Evolutionary conservation across 2,113 vertebrate genomes (phyloP).

Genomic region (Silurus glanis): DNA sequence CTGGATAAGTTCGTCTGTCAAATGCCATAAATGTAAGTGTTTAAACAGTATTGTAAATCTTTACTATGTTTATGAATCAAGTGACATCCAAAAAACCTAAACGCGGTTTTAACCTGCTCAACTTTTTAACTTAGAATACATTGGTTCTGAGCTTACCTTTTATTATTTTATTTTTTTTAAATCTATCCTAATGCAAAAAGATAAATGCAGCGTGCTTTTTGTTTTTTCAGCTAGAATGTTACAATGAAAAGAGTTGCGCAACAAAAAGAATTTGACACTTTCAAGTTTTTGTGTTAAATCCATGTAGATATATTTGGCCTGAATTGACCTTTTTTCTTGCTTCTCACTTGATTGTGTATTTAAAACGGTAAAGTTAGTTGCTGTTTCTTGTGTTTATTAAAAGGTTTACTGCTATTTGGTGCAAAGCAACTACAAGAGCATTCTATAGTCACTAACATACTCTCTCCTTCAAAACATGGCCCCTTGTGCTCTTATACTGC

Average conservation of each 20-base stretch:
- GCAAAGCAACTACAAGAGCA: background rate
- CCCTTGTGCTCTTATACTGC: background rate
- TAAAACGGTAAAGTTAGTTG: background rate
- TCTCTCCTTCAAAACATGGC: background rate
- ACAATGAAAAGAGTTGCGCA: background rate
- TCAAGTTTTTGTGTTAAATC: background rate
- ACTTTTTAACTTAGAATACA: background rate
- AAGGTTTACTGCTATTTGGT: background rate
- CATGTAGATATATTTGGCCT: background rate
- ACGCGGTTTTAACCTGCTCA: background rate
- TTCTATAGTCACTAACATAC: background rate
- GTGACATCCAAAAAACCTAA: background rate
- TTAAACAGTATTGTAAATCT: background rate
- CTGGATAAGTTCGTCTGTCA: background rate
- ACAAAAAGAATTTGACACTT: background rate
- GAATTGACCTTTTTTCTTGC: background rate
- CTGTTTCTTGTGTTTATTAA: background rate
- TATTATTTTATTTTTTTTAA: no score
- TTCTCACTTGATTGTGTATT: background rate
- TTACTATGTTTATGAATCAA: background rate
- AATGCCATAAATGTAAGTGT: no score
- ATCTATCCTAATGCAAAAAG: background rate
- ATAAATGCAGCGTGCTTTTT: background rate
- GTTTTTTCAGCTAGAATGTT: background rate
- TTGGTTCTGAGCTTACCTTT: background rate